Percentiles rank a stretch among this genome's conserved stretches.
phyloP scores from a whole-genome alignment of 2,888 invertebrate genomes.

The Andrena bucephala region DNA sequence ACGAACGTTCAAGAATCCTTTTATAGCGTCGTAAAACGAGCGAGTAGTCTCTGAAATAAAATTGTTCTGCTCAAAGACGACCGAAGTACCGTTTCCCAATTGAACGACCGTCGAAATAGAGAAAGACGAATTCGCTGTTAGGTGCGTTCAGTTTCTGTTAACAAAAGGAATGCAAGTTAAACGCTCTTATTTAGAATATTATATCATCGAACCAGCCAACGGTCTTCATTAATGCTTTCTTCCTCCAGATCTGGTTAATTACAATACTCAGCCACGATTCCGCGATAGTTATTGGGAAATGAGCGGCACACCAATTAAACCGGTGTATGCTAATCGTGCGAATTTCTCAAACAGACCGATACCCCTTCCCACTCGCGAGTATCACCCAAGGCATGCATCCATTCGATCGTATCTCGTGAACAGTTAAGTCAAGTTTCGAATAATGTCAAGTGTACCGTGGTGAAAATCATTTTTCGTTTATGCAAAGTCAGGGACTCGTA shows the following conservation, averaged over 20 bases:
- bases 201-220: constrained; percentile 5
- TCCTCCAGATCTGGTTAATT: constrained; percentile 46
- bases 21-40: constrained; percentile 32
- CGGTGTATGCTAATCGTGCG: constrained; percentile 62
- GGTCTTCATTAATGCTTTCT: constrained; percentile 9
- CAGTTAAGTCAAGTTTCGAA: not conserved
- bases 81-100: too few species aligned
- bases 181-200: not conserved
- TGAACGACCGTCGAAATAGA: too few species aligned
- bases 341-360: constrained; percentile 45
- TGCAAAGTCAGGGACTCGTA: not conserved
- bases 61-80: too few species aligned
- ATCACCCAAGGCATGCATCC: constrained; percentile 10
- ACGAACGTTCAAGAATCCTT: constrained; percentile 7
- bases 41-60: too few species aligned
- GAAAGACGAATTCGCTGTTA: too few species aligned
- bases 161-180: not conserved
- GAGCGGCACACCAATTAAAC: constrained; percentile 65
- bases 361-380: constrained; percentile 31
- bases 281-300: constrained; percentile 63
- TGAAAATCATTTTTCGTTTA: not conserved
- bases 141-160: too few species aligned
- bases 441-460: not conserved
- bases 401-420: not conserved
- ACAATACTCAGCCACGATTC: constrained; percentile 50